phyloP scores from a whole-genome alignment of 2,113 vertebrate genomes.

The Xenopus tropicalis region DNA sequence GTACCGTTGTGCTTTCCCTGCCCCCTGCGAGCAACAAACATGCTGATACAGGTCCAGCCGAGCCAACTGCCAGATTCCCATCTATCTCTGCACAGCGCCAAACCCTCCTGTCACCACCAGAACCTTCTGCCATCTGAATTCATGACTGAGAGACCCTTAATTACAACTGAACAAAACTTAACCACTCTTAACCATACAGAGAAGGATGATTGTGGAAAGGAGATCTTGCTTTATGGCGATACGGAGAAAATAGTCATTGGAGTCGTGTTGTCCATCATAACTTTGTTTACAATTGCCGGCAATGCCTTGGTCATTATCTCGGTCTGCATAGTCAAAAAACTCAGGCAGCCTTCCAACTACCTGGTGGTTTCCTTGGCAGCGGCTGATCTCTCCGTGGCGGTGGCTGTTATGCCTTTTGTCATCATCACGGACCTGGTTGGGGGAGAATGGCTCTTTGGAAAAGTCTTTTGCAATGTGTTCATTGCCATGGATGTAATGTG shows the following conservation, averaged over 20 bases:
- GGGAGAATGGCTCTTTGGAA: constrained; percentile 73
- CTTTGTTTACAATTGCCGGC: constrained; percentile 64
- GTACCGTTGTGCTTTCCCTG: neutral
- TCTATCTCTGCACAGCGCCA: constrained; percentile 46
- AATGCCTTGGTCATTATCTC: constrained; percentile 73
- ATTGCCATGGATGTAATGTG: constrained; percentile 78
- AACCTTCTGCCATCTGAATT: constrained; percentile 48
- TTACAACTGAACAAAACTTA: constrained; percentile 49
- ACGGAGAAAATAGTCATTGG: constrained; percentile 69
- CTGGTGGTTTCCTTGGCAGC: constrained; percentile 71
- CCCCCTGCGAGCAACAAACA: constrained; percentile 46
- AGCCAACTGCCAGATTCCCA: constrained; percentile 46
- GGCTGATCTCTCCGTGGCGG: constrained; percentile 68
- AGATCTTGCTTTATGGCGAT: constrained; percentile 66
- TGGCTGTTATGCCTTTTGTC: constrained; percentile 74
- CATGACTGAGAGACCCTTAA: constrained; percentile 58
- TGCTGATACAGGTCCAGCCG: constrained; percentile 52
- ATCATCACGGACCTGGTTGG: constrained; percentile 74
- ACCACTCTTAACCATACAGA: constrained; percentile 57
- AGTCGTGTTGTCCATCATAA: constrained; percentile 66
- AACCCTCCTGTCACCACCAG: constrained; percentile 45
- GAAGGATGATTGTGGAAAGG: constrained; percentile 59
- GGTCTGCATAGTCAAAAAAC: constrained; percentile 72
- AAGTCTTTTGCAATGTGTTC: constrained; percentile 73
- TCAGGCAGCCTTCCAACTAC: constrained; percentile 74